Evolutionary conservation across 1,140 invertebrate species (phyloP).

Genomic region (Drosophila tristis): DNA sequence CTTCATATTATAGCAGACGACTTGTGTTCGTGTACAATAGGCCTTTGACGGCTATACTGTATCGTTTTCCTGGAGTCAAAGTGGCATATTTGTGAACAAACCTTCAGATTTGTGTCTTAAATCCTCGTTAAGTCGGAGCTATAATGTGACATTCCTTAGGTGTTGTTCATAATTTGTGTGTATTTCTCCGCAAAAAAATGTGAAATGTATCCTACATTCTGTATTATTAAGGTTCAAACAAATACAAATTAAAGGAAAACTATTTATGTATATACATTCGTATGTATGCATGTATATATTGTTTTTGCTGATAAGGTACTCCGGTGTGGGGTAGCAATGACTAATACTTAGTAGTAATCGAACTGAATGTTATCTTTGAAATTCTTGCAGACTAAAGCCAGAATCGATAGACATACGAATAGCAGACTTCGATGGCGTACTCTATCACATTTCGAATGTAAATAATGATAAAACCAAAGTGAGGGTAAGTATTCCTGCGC

Average conservation of each 20-base stretch:
- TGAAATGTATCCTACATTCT: conserved; percentile 1
- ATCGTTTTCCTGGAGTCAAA: conserved; percentile 31
- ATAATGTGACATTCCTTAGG: conserved; percentile 39
- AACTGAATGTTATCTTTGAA: conserved; percentile 13
- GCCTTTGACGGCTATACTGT: too few species aligned
- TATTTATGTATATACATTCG: conserved; percentile 5
- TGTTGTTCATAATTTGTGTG: conserved; percentile 24
- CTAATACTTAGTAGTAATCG: conserved; percentile 22
- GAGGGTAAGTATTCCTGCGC: conserved; percentile 88
- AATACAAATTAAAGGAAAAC: background rate
- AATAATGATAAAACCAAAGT: conserved; percentile 98
- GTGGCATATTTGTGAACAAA: conserved; percentile 32
- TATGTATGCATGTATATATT: background rate
- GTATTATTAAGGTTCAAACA: background rate
- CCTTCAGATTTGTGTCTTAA: background rate
- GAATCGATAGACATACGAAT: conserved; percentile 97
- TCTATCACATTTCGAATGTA: conserved; percentile 99
- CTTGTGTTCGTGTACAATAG: conserved; percentile 21
- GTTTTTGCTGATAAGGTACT: conserved; percentile 53
- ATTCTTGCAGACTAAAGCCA: conserved; percentile 92
- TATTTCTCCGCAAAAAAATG: conserved; percentile 39
- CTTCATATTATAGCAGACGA: conserved; percentile 8
- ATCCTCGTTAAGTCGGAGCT: conserved; percentile 14
- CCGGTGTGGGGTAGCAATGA: conserved; percentile 12
- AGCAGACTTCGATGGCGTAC: conserved; percentile 99